Conservation (phyloP, 2,113 vertebrate species). For the Perca schrenkii region DNA sequence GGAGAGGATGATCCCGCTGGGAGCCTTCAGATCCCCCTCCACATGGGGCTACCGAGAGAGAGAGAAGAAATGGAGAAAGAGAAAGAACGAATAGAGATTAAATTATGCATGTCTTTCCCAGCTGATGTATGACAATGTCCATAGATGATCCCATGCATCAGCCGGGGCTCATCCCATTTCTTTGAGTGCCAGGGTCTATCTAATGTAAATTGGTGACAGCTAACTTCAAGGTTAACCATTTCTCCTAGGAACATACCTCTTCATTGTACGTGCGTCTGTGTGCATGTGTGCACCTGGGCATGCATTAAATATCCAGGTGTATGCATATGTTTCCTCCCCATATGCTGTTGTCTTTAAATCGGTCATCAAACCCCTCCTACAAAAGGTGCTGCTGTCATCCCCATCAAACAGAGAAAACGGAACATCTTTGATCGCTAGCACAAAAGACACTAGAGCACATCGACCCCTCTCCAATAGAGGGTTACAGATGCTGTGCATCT, state of each 20-base stretch:
- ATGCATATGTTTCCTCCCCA: background rate
- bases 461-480: conserved; percentile 11
- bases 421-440: conserved; percentile 54
- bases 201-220: conserved; percentile 62
- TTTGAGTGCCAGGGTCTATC: conserved; percentile 54
- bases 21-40: conserved; percentile 94
- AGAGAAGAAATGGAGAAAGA: background rate
- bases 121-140: conserved; percentile 60
- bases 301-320: background rate
- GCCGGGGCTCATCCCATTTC: conserved; percentile 55
- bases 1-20: conserved; percentile 96
- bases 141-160: conserved; percentile 64
- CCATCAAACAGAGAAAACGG: conserved; percentile 41
- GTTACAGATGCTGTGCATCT: conserved; percentile 14
- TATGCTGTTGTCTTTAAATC: conserved; percentile 39
- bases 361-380: conserved; percentile 39
- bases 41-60: conserved; percentile 88
- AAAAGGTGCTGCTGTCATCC: conserved; percentile 8
- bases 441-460: conserved; percentile 56
- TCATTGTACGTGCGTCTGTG: conserved; percentile 1
- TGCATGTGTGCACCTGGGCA: background rate
- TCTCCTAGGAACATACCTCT: conserved; percentile 5
- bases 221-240: conserved; percentile 71
- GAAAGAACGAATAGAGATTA: conserved; percentile 30
- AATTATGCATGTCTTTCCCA: conserved; percentile 57